Percentiles rank a stretch among this genome's conserved stretches.
Evolutionary conservation across 2,113 vertebrate species (phyloP).

Genomic region (Morone saxatilis): DNA sequence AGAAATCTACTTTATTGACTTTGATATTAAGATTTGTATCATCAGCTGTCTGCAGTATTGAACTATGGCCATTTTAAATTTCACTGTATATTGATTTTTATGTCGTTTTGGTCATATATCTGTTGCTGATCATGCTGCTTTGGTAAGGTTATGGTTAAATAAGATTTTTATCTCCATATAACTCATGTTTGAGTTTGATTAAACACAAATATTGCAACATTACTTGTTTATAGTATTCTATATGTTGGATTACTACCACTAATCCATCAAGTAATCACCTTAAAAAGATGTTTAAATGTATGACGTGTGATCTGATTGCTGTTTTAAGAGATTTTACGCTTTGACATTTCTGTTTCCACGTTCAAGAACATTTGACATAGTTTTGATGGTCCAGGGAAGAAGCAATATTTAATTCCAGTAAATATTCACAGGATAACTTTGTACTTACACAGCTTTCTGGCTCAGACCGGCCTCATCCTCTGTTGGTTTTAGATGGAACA

Average conservation of each 20-base stretch:
- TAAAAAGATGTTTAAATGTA: background rate
- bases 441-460: background rate
- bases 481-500: conserved; percentile 39
- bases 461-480: background rate
- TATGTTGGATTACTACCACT: background rate
- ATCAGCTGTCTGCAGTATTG: background rate
- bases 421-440: background rate
- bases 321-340: background rate
- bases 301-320: background rate
- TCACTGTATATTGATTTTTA: background rate
- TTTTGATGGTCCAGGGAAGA: background rate
- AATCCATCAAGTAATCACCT: background rate
- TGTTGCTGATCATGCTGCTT: background rate
- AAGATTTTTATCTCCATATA: background rate
- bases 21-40: background rate
- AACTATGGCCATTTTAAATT: background rate
- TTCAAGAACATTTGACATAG: background rate
- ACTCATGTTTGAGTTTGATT: background rate
- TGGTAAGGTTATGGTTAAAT: background rate
- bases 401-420: background rate
- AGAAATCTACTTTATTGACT: background rate
- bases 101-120: background rate
- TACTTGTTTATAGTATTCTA: background rate
- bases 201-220: background rate
- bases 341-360: background rate